These are phyloP conservation scores for Calyptomena viridis DNA, from an alignment of 2,113 vertebrate species.

Conservation along the genomic window DNA sequence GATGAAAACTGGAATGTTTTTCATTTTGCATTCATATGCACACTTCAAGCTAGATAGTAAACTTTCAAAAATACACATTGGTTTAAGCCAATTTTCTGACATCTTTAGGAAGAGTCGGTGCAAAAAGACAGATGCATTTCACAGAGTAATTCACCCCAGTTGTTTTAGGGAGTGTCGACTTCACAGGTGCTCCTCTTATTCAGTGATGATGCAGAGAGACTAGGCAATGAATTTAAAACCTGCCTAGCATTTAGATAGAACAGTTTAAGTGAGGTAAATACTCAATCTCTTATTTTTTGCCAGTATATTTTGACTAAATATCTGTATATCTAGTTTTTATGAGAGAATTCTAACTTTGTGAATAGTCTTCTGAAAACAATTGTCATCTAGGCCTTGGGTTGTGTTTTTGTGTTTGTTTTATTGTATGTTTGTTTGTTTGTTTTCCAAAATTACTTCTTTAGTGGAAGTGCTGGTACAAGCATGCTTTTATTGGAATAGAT, in stretches of 20 bases:
- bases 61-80: neutral
- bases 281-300: neutral
- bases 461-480: neutral
- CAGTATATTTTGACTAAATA: neutral
- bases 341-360: neutral
- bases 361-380: neutral
- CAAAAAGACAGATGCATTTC: neutral
- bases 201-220: neutral
- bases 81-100: neutral
- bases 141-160: neutral
- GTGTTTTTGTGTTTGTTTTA: neutral
- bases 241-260: neutral
- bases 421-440: neutral
- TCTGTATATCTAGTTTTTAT: neutral
- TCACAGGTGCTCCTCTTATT: neutral
- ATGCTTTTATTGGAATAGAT: neutral
- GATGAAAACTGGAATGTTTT: neutral
- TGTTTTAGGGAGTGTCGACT: neutral
- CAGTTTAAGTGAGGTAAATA: neutral
- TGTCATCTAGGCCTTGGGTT: neutral
- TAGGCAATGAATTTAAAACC: neutral
- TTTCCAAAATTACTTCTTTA: neutral
- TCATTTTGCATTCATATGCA: neutral
- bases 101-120: neutral
- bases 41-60: neutral